Conservation (phyloP, 2,797 vertebrate species). For the Cryptoprocta ferox region DNA sequence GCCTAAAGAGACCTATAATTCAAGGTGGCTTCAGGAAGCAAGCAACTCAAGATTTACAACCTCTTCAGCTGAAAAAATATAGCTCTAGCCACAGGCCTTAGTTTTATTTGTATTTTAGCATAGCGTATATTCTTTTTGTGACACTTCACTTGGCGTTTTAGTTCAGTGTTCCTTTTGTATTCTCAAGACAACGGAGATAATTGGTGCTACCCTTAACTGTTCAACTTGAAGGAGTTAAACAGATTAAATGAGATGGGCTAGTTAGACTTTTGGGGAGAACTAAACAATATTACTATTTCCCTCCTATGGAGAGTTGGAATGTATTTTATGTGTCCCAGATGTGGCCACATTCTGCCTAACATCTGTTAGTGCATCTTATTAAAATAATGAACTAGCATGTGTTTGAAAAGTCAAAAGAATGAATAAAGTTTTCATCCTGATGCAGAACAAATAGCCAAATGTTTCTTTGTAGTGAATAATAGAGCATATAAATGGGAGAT, state of each 20-base stretch:
- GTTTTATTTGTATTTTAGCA: constrained; percentile 63
- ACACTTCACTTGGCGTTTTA: constrained; percentile 21
- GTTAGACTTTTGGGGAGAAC: not conserved
- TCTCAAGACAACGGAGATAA: constrained; percentile 47
- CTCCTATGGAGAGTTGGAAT: constrained; percentile 63
- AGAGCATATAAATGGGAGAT: not conserved
- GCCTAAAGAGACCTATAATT: constrained; percentile 51
- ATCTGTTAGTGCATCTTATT: constrained; percentile 76
- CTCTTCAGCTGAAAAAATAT: constrained; percentile 59
- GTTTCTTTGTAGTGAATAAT: constrained; percentile 52
- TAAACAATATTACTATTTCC: constrained; percentile 46
- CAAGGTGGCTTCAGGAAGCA: constrained; percentile 56
- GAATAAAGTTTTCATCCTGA: constrained; percentile 64
- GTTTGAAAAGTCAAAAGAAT: constrained; percentile 60
- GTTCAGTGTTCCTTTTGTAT: constrained; percentile 24
- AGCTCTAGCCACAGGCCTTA: constrained; percentile 49
- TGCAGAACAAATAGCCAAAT: not conserved
- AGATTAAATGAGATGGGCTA: constrained; percentile 52
- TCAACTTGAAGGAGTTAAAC: constrained; percentile 23
- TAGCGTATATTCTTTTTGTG: constrained; percentile 33
- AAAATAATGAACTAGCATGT: constrained; percentile 70
- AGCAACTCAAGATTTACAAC: constrained; percentile 66
- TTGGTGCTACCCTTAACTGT: constrained; percentile 11
- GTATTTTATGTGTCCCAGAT: constrained; percentile 78
- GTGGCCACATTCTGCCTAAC: constrained; percentile 68